A percentile compares a stretch with the other conserved stretches of the same genome.
These are phyloP conservation scores for Bradypodion ventrale DNA, from an alignment of 2,797 vertebrate species.

Conservation along the genomic window DNA sequence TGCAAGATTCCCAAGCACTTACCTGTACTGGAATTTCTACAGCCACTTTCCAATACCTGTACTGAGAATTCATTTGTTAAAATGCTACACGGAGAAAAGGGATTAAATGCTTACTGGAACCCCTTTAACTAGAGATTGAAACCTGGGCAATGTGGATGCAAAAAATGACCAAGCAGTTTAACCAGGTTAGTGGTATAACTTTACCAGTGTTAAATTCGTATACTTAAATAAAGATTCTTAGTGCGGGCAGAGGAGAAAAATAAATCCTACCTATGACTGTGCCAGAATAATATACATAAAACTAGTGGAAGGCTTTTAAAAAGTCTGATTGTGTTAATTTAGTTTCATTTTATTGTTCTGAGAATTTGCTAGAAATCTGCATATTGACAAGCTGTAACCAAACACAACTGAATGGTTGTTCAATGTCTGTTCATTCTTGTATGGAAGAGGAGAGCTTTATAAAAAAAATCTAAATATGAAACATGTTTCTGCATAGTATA, in stretches of 20 bases:
- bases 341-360: neutral
- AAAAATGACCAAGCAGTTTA: no score
- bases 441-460: neutral
- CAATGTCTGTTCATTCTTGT: conserved; percentile 15
- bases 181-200: no score
- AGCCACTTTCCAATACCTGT: no score
- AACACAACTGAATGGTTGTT: neutral
- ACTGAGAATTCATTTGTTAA: no score
- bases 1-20: no score
- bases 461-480: neutral
- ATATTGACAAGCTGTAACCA: neutral
- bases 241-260: neutral
- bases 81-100: no score
- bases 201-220: no score
- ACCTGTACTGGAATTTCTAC: no score
- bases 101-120: no score
- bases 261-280: conserved; percentile 11
- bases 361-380: neutral
- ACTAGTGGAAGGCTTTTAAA: neutral
- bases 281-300: neutral
- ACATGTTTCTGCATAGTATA: neutral
- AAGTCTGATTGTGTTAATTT: neutral
- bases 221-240: no score
- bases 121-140: no score
- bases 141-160: no score